Evolutionary conservation across 2,113 vertebrate genomes (phyloP).

Genomic region (Platysteira castanea): DNA sequence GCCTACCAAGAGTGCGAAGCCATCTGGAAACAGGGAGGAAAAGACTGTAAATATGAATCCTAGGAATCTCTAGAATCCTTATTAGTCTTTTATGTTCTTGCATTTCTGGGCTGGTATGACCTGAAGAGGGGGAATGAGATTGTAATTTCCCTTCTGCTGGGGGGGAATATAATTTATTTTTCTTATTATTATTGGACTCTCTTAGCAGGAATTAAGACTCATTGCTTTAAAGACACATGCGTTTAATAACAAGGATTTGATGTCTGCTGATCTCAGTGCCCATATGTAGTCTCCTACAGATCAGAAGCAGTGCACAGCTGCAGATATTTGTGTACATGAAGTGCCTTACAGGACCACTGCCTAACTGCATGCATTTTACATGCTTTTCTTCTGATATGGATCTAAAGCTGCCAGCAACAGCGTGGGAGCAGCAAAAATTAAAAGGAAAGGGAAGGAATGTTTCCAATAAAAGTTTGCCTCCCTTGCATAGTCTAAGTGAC

Average conservation of each 20-base stretch:
- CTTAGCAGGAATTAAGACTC: constrained; percentile 17
- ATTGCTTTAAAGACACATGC: constrained; percentile 14
- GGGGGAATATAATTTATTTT: background rate
- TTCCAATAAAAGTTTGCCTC: constrained; percentile 48
- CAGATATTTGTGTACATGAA: constrained; percentile 12
- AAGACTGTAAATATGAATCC: background rate
- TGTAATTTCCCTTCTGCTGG: background rate
- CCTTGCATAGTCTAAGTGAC: constrained; percentile 3
- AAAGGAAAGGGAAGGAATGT: constrained; percentile 20
- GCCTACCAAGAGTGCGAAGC: background rate
- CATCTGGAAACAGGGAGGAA: background rate
- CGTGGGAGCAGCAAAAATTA: constrained; percentile 36
- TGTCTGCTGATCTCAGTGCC: constrained; percentile 15
- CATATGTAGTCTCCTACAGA: constrained; percentile 4
- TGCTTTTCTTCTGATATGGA: constrained; percentile 12
- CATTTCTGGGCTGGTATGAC: background rate
- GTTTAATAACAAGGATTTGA: constrained; percentile 23
- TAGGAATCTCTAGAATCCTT: background rate
- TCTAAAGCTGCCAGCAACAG: constrained; percentile 53
- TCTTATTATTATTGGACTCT: background rate
- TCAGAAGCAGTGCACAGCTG: constrained; percentile 51
- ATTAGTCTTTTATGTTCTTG: background rate
- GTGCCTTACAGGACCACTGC: background rate
- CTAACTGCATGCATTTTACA: background rate
- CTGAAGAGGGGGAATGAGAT: background rate